Evolutionary conservation across 2,797 vertebrate genomes (phyloP), one percentile per base, ranked within the genome.

Genomic region (Menidia menidia): DNA sequence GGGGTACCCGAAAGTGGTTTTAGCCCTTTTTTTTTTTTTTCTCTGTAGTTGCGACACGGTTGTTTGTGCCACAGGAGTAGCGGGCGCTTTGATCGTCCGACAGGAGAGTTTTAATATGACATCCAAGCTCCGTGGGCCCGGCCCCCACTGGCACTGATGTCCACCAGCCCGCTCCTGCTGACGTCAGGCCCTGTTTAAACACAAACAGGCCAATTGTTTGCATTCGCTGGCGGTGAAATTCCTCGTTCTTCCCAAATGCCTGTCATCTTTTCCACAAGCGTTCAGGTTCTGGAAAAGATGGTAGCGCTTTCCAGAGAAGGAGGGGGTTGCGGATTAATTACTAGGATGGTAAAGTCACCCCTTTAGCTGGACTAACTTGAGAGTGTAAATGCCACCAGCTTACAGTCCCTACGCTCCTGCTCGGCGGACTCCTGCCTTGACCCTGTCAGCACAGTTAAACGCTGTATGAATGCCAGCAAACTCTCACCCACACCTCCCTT

Each of bases 191-290:
- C 67, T 64, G 69, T 84, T 78, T 80, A 78, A 80, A 83, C 64
- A 90, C 89, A 91, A 89, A 85, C 82, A 58, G 80, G 52, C 78
- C 68, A 69, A 78, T 92, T 92, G 87, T 93, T 85, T 92, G 81
- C 71, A 52, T 86, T 84, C 73, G 58, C 68, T 82, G 76, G 86
- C 79, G 80, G 80, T 3, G 14, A 71, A 85, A 77, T 73, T 67
- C 67, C 65, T 70, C 57, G 73, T 56, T 15, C 64, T 62, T 73
- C 72, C 76, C 72, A 75, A 84, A 80, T 35, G 68, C 30, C 50
- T 63, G 84, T 86, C 78, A 77, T 76, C 25, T 87, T 87, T 89
- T 87, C 82, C 87, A 81, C 25, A 62, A 68, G 65, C 41, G 69
- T 56, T 71, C n/a, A 0, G 41, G 68, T 64, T 72, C 45, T 84